A percentile compares a stretch with the other conserved stretches of the same genome.
Evolutionary conservation across 2,888 invertebrate species (phyloP).

Genomic region (Phengaris arion): DNA sequence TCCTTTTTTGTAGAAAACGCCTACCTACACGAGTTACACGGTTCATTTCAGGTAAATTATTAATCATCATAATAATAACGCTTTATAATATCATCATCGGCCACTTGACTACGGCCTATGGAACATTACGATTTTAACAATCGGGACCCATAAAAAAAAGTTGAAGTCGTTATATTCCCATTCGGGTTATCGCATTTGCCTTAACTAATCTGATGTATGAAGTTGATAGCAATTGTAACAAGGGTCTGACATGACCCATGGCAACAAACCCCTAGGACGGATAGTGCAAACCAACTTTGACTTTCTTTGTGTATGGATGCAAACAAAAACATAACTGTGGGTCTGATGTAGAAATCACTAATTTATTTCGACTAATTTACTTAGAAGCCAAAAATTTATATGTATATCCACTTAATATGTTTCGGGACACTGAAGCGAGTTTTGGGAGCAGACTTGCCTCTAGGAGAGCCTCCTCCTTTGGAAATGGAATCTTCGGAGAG

Average conservation of each 20-base stretch:
- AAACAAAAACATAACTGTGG: not conserved
- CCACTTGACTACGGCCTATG: no score
- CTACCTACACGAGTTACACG: not conserved
- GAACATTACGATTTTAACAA: no score
- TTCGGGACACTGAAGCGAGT: no score
- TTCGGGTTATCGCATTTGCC: not conserved
- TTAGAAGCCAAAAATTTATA: no score
- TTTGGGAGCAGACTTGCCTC: no score
- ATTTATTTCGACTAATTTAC: not conserved
- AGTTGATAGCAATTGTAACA: constrained; percentile 8
- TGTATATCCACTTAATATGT: no score
- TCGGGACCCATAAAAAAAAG: no score
- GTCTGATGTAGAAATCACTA: not conserved
- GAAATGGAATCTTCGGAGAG: no score
- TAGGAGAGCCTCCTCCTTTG: no score
- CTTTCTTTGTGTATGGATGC: not conserved
- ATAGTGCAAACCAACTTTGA: constrained; percentile 4
- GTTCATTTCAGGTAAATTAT: no score
- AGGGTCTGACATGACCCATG: constrained; percentile 9
- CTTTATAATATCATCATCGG: no score
- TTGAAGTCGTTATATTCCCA: not conserved
- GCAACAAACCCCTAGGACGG: not conserved
- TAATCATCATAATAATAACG: no score
- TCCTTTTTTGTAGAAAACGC: not conserved
- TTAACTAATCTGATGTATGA: not conserved